Evolutionary conservation across 1,140 invertebrate species (phyloP).

Genomic region (Heliconius hewitsoni): DNA sequence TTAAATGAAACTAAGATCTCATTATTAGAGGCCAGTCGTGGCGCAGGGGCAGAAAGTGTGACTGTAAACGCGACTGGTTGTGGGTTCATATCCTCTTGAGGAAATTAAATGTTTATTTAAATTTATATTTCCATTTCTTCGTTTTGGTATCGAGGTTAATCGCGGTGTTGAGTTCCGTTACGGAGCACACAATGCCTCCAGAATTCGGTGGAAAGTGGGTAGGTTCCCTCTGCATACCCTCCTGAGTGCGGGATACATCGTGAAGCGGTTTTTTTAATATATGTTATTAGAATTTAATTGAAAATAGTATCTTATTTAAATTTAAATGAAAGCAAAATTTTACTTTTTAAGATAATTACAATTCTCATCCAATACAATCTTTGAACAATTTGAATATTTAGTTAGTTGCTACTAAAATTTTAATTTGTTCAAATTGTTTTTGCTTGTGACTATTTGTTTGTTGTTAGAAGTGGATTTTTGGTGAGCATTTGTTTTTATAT

Average conservation of each 20-base stretch:
- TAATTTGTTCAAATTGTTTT: not conserved
- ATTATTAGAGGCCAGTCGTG: no score
- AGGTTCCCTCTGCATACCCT: no score
- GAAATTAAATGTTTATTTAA: no score
- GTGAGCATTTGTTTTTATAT: not conserved
- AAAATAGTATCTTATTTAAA: not conserved
- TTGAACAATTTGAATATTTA: not conserved
- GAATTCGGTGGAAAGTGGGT: not conserved
- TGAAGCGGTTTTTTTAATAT: not conserved
- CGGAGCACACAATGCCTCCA: no score
- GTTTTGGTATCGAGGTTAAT: no score
- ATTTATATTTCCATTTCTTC: no score
- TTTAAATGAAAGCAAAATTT: not conserved
- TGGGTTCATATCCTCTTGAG: no score
- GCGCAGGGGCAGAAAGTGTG: no score
- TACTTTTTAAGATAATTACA: not conserved
- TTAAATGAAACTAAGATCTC: not conserved
- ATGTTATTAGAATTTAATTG: not conserved
- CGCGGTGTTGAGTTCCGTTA: no score
- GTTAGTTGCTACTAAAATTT: not conserved
- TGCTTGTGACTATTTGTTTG: not conserved
- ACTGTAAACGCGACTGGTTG: no score
- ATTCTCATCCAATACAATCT: not conserved
- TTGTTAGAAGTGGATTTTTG: not conserved
- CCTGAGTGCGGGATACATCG: no score